Percentiles rank a stretch among this genome's conserved stretches.
Evolutionary conservation across 2,888 invertebrate species (phyloP).

Genomic region (Lasioglossum calceatum): DNA sequence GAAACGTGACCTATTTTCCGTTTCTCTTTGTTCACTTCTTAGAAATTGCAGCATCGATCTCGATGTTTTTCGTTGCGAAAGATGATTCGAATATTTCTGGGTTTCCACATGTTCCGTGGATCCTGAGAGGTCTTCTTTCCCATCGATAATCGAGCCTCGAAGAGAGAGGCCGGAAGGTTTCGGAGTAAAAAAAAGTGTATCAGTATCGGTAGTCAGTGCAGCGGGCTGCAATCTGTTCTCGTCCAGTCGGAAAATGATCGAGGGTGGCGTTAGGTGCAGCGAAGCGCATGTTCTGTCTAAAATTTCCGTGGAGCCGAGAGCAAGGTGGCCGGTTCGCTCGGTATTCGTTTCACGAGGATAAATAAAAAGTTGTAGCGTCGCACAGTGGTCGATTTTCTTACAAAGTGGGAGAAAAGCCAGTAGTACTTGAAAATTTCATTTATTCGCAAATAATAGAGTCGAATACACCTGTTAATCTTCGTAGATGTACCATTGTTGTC

Average conservation of each 20-base stretch:
- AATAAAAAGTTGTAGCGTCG: constrained; percentile 39
- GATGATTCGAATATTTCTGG: neutral
- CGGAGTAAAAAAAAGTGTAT: neutral
- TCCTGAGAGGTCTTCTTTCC: neutral
- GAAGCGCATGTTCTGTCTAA: constrained; percentile 48
- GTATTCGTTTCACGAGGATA: constrained; percentile 57
- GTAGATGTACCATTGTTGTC: neutral
- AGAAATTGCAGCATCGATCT: neutral
- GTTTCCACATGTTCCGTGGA: neutral
- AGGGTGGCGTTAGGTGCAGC: constrained; percentile 11
- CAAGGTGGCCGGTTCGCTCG: constrained; percentile 48
- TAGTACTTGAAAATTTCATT: neutral
- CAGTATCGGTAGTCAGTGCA: neutral
- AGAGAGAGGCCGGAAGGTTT: neutral
- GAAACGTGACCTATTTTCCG: neutral
- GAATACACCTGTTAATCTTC: neutral
- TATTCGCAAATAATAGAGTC: too few species aligned
- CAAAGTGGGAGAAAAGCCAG: neutral
- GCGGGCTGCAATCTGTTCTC: neutral
- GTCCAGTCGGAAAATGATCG: constrained; percentile 21
- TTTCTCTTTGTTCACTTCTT: neutral
- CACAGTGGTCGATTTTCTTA: neutral
- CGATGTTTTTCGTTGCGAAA: neutral
- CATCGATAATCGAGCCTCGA: neutral
- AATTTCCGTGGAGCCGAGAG: constrained; percentile 53